phyloP scores from a whole-genome alignment of 23 tunicate genomes.

The Pegea sp. region DNA sequence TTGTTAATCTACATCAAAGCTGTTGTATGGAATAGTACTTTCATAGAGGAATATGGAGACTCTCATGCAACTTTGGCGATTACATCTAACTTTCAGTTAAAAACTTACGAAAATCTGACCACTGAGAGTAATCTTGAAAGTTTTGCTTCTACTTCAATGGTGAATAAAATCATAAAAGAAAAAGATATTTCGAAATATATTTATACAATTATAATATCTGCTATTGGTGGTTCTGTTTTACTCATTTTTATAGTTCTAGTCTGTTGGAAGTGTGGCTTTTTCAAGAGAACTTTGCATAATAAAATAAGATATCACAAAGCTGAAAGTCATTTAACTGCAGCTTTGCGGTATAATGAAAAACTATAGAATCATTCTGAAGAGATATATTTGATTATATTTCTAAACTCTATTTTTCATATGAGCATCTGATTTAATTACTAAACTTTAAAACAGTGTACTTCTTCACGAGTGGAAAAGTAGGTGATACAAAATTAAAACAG shows the following conservation, averaged over 20 bases:
- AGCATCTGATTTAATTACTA: too few species aligned
- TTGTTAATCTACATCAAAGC: neutral
- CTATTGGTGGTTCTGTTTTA: neutral
- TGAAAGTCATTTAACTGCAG: neutral
- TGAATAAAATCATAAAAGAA: neutral
- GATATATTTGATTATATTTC: too few species aligned
- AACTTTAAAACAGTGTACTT: too few species aligned
- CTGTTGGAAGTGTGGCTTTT: slow-evolving; percentile 1
- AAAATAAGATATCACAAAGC: neutral
- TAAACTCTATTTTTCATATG: too few species aligned
- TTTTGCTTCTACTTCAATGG: neutral
- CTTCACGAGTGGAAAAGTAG: too few species aligned
- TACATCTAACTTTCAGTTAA: neutral
- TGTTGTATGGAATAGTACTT: neutral
- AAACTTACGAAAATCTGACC: too few species aligned
- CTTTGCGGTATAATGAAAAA: too few species aligned
- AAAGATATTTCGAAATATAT: too few species aligned
- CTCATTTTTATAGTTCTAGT: too few species aligned
- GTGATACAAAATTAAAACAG: too few species aligned
- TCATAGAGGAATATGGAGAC: neutral
- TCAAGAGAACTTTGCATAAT: neutral
- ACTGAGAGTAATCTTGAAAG: neutral
- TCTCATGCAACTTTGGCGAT: neutral
- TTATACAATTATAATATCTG: too few species aligned
- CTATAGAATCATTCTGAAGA: too few species aligned